Base-by-base conservation (phyloP, 1,140 invertebrate genomes). In the Euschistus heros region DNA sequence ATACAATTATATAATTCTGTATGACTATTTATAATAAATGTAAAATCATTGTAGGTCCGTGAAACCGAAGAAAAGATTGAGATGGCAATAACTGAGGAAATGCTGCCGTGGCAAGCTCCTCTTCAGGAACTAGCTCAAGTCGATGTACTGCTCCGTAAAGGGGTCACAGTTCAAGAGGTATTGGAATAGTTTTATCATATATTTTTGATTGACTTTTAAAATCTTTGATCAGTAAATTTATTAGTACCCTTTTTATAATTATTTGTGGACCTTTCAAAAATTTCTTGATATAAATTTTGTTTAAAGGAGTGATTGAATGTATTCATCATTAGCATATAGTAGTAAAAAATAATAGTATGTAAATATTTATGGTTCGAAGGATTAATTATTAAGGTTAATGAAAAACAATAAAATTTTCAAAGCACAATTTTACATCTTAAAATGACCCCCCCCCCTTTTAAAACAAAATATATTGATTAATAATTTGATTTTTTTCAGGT, bases 71-170 rank as follows among this genome's bases (percentile, higher is more conserved):
- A 89, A 74, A 76, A 88, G 26, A 79, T 91, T 67, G 82, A 90
- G 70, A 76, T 84, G 0, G 79, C 90, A 8, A 83, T 86, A 68
- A 85, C 82, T 0, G 85, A 83, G 70, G 86, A 90, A 14, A 57
- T 57, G 54, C 18, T 24, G 0, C 82, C 84, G 15, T 88, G 87
- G 18, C 84, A 91, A 76, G 80, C 80, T 26, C 87, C 89, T 2
- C 76, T 92, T 54, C 75, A 85, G 64, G 89, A 92, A 78, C 76
- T 92, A 37, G 89, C 88, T 2, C 87, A 87, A 52, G 88, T 92
- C 66, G 86, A 87, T 26, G 84, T 86, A 70, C 77, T 91, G 66
- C 74, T 91, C 24, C 80, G 83, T 50, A 84, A 85, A 70, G 90
- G 89, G 60, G 80, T 90, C 20, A 82, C 84, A 10, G 83, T 85